These are phyloP conservation scores for Panulirus ornatus DNA, from an alignment of 1,140 invertebrate genomes.

Conservation along the genomic window DNA sequence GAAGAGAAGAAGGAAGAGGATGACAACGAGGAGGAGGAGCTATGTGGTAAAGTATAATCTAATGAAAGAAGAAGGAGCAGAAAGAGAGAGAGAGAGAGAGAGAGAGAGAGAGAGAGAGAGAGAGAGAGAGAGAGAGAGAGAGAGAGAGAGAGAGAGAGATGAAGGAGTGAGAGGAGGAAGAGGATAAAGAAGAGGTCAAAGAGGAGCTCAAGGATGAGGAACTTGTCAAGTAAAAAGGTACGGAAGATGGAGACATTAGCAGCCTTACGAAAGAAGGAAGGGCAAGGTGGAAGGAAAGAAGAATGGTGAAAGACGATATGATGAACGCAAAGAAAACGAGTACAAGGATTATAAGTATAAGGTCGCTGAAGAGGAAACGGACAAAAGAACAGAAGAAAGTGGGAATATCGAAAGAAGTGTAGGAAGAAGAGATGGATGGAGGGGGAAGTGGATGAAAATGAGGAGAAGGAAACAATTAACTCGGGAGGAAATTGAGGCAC, in stretches of 20 bases:
- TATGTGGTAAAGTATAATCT: too few species aligned
- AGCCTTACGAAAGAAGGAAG: background rate
- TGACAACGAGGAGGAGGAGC: too few species aligned
- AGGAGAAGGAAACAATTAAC: background rate
- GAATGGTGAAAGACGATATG: background rate
- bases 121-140: background rate
- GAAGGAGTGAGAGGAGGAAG: too few species aligned
- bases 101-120: background rate
- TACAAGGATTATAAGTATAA: background rate
- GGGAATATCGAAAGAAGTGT: too few species aligned
- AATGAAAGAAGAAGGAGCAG: background rate
- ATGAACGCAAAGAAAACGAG: too few species aligned
- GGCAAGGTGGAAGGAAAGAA: background rate
- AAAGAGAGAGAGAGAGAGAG: slow-evolving; percentile 1
- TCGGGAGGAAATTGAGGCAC: too few species aligned
- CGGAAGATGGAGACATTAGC: background rate
- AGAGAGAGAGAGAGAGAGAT: background rate
- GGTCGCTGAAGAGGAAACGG: too few species aligned
- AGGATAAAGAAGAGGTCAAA: background rate
- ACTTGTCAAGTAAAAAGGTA: background rate
- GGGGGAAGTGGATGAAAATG: too few species aligned
- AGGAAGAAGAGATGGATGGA: too few species aligned
- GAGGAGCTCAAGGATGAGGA: background rate
- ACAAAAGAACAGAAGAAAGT: too few species aligned
- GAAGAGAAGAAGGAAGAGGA: too few species aligned